A percentile compares a stretch with the other conserved stretches of the same genome.
phyloP scores from a whole-genome alignment of 2,888 invertebrate genomes.

The Globia sparganii region DNA sequence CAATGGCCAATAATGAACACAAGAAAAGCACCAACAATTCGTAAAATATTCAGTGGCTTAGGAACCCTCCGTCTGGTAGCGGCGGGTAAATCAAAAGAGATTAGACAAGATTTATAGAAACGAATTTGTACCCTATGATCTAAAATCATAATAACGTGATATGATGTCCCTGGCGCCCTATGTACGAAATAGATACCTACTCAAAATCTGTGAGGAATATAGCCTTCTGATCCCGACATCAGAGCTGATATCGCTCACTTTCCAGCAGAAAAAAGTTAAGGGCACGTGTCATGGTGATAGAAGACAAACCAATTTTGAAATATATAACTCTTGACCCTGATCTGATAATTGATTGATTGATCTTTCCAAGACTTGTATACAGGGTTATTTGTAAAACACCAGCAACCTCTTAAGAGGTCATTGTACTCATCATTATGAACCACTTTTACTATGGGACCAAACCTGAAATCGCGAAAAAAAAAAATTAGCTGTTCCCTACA shows the following conservation, averaged over 20 bases:
- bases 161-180: no score
- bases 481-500: no score
- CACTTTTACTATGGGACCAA: no score
- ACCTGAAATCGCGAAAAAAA: no score
- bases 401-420: no score
- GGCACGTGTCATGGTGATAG: not conserved
- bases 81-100: constrained; percentile 24
- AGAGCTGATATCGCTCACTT: not conserved
- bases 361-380: no score
- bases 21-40: constrained; percentile 3
- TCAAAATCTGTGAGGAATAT: not conserved
- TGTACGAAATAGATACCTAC: not conserved
- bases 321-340: no score
- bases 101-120: constrained; percentile 39
- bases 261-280: not conserved
- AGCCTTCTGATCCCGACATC: not conserved
- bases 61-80: constrained; percentile 12
- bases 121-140: not conserved
- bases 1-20: not conserved
- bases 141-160: not conserved
- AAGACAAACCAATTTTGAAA: not conserved
- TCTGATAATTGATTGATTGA: no score
- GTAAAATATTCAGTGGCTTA: constrained; percentile 39
- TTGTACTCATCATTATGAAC: no score
- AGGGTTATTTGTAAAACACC: no score